Conservation (phyloP, 2,797 vertebrate genomes). For the Amblyopsis hoosieri region DNA sequence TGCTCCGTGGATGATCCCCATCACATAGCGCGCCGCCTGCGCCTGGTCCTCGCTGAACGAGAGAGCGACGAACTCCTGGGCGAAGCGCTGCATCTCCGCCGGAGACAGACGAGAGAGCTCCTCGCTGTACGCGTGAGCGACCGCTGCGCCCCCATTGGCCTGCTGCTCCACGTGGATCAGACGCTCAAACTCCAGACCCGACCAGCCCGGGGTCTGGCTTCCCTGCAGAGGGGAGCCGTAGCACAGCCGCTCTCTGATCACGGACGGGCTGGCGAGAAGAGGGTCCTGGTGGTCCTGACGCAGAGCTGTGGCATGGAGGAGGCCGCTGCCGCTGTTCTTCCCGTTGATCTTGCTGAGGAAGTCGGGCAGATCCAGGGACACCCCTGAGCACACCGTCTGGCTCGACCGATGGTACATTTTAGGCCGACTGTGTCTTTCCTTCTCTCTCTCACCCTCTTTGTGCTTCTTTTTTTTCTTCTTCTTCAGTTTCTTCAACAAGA, state of each 20-base stretch:
- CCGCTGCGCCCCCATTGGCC: conserved; percentile 96
- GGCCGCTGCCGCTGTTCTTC: conserved; percentile 50
- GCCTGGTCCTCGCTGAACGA: conserved; percentile 90
- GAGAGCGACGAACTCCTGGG: conserved; percentile 90
- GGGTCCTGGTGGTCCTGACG: conserved; percentile 72
- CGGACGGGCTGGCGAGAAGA: conserved; percentile 39
- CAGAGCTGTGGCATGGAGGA: conserved; percentile 63
- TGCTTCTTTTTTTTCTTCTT: conserved; percentile 99
- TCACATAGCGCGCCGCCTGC: conserved; percentile 90
- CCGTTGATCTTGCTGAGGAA: conserved; percentile 67
- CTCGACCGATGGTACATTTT: conserved; percentile 97
- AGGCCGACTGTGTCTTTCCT: conserved; percentile 84
- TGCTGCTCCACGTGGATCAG: conserved; percentile 96
- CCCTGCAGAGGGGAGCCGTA: conserved; percentile 65
- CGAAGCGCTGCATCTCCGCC: conserved; percentile 89
- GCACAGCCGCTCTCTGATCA: conserved; percentile 59
- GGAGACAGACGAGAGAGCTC: conserved; percentile 89
- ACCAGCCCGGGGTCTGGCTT: conserved; percentile 70
- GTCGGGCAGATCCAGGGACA: conserved; percentile 70
- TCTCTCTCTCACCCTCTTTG: conserved; percentile 95
- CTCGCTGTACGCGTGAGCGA: conserved; percentile 90
- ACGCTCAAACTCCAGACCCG: conserved; percentile 88
- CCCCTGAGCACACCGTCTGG: conserved; percentile 91
- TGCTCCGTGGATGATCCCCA: conserved; percentile 97
- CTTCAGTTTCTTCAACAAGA: conserved; percentile 96